Conservation (phyloP, 2,888 invertebrate genomes). For the Phaedon cochleariae region DNA sequence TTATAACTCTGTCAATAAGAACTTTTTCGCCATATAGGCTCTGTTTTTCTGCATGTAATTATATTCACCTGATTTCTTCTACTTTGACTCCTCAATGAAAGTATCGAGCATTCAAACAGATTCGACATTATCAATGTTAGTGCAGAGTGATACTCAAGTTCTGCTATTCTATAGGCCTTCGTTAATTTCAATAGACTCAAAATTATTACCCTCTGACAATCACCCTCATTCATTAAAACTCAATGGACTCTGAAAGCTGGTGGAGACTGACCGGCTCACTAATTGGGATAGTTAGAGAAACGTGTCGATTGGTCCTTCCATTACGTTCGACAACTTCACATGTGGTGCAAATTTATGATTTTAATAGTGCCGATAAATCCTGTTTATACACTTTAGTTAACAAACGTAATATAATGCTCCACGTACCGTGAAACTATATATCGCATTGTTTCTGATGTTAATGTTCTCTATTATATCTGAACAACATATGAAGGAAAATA, state of each 20-base stretch:
- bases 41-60: no score
- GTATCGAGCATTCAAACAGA: no score
- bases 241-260: slow-evolving; percentile 26
- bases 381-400: slow-evolving; percentile 60
- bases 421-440: slow-evolving; percentile 46
- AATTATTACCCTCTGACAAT: slow-evolving; percentile 7
- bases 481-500: slow-evolving; percentile 1
- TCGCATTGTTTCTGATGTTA: slow-evolving; percentile 46
- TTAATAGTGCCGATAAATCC: slow-evolving; percentile 61
- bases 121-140: no score
- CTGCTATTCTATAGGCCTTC: not conserved
- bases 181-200: slow-evolving; percentile 5
- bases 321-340: slow-evolving; percentile 61
- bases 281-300: slow-evolving; percentile 62
- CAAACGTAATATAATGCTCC: slow-evolving; percentile 56
- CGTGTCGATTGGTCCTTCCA: slow-evolving; percentile 59
- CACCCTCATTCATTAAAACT: slow-evolving; percentile 22
- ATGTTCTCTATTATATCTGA: slow-evolving; percentile 36
- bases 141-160: no score
- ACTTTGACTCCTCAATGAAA: no score
- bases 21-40: no score
- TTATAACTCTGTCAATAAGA: no score
- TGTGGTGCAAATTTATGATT: slow-evolving; percentile 61
- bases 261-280: slow-evolving; percentile 56
- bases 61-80: no score